Evolutionary conservation across 2,888 invertebrate genomes (phyloP), one percentile per base, ranked within the genome.

Genomic region (Dicycla oo): DNA sequence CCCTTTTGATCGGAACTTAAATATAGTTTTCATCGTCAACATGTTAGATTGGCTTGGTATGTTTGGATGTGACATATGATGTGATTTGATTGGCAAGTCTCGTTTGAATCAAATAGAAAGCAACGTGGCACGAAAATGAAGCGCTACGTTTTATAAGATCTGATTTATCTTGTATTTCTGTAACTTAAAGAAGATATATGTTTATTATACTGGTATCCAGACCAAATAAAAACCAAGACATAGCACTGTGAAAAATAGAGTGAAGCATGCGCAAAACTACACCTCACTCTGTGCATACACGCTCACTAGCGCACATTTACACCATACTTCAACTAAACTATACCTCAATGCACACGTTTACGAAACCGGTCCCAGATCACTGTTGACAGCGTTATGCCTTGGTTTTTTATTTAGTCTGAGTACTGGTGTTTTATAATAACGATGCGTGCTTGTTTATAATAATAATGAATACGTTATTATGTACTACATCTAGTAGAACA

Each of bases 31-130:
- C 47, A 61, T 40, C 26, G 18, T 23, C 34, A 23, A 51, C 51
- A 51, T 64, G 1, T 34, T 20, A 64, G 68, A 68, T 75, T 69
- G 58, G 43, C 40, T 51, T 64, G 56, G 38, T 56, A 30, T 38
- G 6, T 43, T 68, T 64, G 51, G 38, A 56, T 69, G 18, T 56
- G 43, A 40, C 13, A 13, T 61, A 54, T 49, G 23, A 20, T 43
- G 40, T 56, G 53, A 74, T 73, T 73, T 60, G 74, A 73, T 62
- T 74, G 67, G 45, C 13, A 47, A 58, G 34, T 58, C 20, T 30
- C 11, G 38, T 64, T 73, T 63, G 51, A 47, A 69, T 40, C 34
- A 51, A 73, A 73, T 45, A 58, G n/a, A 72, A 51, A 63, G 18
- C 60, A 18, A 6, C 10, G 23, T 23, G 38, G 6, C 18, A 15